These are phyloP conservation scores for Agriopis aurantiaria DNA, from an alignment of 2,888 invertebrate species.

Conservation along the genomic window DNA sequence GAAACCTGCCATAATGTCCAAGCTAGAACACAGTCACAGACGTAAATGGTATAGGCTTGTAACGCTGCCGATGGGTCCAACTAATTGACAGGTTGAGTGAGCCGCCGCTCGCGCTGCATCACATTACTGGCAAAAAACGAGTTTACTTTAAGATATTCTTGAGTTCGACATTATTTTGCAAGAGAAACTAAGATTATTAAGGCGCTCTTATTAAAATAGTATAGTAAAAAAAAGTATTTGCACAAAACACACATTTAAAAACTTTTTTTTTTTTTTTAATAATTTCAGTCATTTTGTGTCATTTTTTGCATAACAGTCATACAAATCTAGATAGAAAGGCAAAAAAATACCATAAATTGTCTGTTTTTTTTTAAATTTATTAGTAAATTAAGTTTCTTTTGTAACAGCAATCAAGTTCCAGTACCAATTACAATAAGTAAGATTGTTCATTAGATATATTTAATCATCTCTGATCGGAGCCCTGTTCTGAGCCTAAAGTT, in stretches of 20 bases:
- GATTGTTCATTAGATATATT: slow-evolving; percentile 14
- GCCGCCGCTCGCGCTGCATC: neutral
- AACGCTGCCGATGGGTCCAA: neutral
- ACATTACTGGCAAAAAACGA: neutral
- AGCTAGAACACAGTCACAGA: neutral
- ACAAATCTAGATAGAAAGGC: too few species aligned
- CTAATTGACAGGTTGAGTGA: slow-evolving; percentile 28
- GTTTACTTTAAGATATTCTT: neutral
- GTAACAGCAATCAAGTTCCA: neutral
- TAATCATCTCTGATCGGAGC: slow-evolving; percentile 17
- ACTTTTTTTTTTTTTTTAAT: too few species aligned
- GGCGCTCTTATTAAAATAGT: too few species aligned
- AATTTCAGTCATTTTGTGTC: too few species aligned
- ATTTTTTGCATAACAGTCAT: too few species aligned
- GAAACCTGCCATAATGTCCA: too few species aligned
- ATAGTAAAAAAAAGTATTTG: too few species aligned
- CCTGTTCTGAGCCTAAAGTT: slow-evolving; percentile 18
- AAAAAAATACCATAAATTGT: too few species aligned
- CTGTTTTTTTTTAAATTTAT: too few species aligned
- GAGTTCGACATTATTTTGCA: too few species aligned
- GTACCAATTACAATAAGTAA: slow-evolving; percentile 6
- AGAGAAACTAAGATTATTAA: too few species aligned
- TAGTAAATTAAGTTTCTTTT: neutral
- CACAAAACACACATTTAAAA: too few species aligned
- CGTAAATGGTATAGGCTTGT: slow-evolving; percentile 16